Percentiles rank a stretch among this genome's conserved stretches.
Conservation (phyloP, 2,113 vertebrate species). For the Mastomys natalensis region DNA sequence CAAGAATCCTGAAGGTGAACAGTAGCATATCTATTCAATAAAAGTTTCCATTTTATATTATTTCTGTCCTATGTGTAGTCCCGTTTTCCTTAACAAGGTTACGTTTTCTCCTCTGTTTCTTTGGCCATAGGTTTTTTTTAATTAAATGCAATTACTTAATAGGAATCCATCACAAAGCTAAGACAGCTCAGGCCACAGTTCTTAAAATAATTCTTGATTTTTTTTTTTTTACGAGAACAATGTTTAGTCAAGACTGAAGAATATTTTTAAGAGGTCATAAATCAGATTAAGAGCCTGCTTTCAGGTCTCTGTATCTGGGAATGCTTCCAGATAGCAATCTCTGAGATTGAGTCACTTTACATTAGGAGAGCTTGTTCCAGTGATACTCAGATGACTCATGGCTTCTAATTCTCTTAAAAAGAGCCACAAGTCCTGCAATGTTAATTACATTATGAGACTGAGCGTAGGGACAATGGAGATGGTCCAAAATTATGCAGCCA, state of each 20-base stretch:
- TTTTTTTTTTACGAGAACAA: constrained; percentile 75
- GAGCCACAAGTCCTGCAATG: constrained; percentile 86
- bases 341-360: constrained; percentile 89
- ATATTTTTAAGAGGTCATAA: constrained; percentile 86
- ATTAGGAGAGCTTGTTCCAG: constrained; percentile 84
- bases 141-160: constrained; percentile 86
- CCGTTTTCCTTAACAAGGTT: constrained; percentile 53
- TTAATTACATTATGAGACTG: constrained; percentile 88
- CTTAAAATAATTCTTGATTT: constrained; percentile 83
- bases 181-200: constrained; percentile 61
- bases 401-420: constrained; percentile 89
- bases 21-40: neutral
- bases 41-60: constrained; percentile 51
- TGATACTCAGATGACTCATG: constrained; percentile 89
- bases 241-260: constrained; percentile 82
- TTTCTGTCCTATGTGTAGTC: constrained; percentile 17
- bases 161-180: constrained; percentile 80
- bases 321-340: constrained; percentile 89
- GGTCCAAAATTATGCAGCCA: constrained; percentile 80
- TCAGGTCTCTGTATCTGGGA: constrained; percentile 84
- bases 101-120: constrained; percentile 73
- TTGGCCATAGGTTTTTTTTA: constrained; percentile 73
- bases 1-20: neutral
- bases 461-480: constrained; percentile 84
- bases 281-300: constrained; percentile 89